Evolutionary conservation across 1,140 invertebrate species (phyloP), one percentile per base, ranked within the genome.

Genomic region (Aricia agestis): DNA sequence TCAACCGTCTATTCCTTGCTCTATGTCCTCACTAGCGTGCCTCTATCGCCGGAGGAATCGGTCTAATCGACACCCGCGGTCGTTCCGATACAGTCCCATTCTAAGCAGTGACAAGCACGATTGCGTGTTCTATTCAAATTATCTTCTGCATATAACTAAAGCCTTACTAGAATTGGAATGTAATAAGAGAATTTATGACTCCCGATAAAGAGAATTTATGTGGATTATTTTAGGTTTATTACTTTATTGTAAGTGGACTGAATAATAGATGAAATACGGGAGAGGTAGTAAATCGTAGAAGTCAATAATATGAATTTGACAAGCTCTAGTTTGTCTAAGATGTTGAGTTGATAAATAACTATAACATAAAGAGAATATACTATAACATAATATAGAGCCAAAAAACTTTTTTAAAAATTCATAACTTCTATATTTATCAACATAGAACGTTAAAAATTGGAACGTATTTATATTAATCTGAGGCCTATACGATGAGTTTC

Each of bases 41-140:
- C 59, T 63, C 70, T 82, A 83, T 86, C 84, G 77, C 45, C 59
- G 68, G 61, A 67, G 69, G 74, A 73, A 87, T 86, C 82, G 75
- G 63, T 79, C 78, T 86, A 84, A 89, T 87, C 87, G 83, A 68
- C 87, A 89, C 87, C 87, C 85, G 84, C 80, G 82, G 82, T 83
- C 76, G 74, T 81, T 80, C 72, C 74, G 76, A 82, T 82, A 81
- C 77, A 82, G 67, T 68, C 67, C 67, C 70, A 78, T 79, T 83
- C 75, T 75, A 77, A 72, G 58, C 73, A 73, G 74, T 82, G 81
- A 89, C 86, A 84, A 80, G 78, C 71, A 66, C 78, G 75, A 72
- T 79, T 74, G 82, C 84, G 81, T 85, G 86, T 86, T 81, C 82
- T 81, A 87, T 87, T 87, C 84, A 86, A 87, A 87, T 87, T 78